A percentile compares a stretch with the other conserved stretches of the same genome.
Conservation (phyloP, 2,797 vertebrate genomes). For the Eulemur mongoz region DNA sequence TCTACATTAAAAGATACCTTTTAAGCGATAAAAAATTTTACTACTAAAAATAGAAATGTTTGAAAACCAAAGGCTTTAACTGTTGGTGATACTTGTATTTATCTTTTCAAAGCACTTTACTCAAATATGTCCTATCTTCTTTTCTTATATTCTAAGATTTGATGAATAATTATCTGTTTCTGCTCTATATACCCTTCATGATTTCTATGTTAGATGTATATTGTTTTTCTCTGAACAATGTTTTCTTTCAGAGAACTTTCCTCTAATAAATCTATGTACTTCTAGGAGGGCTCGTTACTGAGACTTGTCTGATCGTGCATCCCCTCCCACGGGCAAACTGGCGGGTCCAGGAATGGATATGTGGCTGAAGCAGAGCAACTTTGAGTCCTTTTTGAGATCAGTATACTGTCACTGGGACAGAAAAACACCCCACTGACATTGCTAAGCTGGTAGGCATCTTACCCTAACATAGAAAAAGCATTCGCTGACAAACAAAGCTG, state of each 20-base stretch:
- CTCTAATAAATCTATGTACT: background rate
- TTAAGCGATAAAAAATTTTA: background rate
- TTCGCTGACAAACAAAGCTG: background rate
- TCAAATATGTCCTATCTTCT: background rate
- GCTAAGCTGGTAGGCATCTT: background rate
- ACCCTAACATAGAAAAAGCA: background rate
- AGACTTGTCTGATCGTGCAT: background rate
- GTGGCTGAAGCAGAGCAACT: background rate
- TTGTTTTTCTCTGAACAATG: background rate
- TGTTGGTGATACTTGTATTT: background rate
- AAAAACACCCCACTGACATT: background rate
- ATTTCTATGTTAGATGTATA: background rate
- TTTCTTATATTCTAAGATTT: conserved; percentile 11
- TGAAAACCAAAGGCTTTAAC: background rate
- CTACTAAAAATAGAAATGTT: background rate
- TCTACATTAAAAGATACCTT: background rate
- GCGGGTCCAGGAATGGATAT: background rate
- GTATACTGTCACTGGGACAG: background rate
- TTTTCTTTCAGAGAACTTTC: background rate
- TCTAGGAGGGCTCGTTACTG: background rate
- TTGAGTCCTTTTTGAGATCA: background rate
- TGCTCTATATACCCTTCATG: background rate
- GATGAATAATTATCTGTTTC: background rate
- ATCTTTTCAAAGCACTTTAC: background rate
- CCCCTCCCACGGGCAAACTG: background rate